phyloP scores from a whole-genome alignment of 2,797 vertebrate species.

The Hipposideros larvatus region DNA sequence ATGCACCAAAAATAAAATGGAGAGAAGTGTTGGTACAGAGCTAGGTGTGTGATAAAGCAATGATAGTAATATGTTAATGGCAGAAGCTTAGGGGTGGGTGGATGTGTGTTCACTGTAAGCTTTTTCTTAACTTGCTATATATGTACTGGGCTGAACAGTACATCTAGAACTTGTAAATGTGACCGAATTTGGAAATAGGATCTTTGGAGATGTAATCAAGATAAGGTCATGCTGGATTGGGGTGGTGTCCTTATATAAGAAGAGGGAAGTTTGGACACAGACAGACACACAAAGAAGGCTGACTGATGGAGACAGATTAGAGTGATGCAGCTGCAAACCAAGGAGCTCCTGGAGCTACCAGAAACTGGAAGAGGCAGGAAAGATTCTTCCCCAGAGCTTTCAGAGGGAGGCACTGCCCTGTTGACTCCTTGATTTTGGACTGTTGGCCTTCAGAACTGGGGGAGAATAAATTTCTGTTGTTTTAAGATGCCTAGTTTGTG shows the following conservation, averaged over 20 bases:
- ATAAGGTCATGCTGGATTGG: background rate
- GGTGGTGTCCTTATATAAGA: background rate
- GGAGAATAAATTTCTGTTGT: background rate
- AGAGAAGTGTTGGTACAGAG: background rate
- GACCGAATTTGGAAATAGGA: background rate
- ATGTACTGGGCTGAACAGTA: background rate
- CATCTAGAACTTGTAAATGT: background rate
- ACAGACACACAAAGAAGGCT: background rate
- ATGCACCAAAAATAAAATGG: constrained; percentile 23
- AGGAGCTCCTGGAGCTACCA: background rate
- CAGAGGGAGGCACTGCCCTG: background rate
- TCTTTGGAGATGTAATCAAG: background rate
- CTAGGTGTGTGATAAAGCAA: background rate
- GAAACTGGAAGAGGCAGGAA: background rate
- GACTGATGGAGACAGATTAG: background rate
- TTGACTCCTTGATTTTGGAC: background rate
- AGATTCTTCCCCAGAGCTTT: background rate
- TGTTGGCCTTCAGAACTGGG: background rate
- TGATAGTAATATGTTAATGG: background rate
- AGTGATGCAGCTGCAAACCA: background rate
- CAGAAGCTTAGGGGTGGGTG: background rate
- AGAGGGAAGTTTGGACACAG: background rate
- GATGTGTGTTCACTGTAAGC: background rate
- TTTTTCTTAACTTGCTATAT: background rate
- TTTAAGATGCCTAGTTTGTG: background rate